Base-by-base conservation (phyloP, 2,113 vertebrate species). In the Oceanites oceanicus region DNA sequence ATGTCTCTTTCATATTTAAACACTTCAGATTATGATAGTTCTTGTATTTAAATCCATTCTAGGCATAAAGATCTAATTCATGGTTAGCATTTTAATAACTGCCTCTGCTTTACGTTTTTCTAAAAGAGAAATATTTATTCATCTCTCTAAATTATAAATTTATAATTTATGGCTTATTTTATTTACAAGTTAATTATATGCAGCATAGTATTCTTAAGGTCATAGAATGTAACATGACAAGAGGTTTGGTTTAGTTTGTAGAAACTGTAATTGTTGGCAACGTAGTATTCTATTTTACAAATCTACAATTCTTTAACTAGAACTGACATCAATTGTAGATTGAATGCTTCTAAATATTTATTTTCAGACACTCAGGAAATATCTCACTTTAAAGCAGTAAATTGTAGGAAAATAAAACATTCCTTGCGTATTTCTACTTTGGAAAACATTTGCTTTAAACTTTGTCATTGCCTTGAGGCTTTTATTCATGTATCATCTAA, bases 1-100 rank as follows among this genome's bases (percentile, higher is more conserved):
- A 58, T 94, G 76, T 77, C 73, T 90, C 85, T 82, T 90, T 94
- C 7, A 2, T 92, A 88, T 86, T 93, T 85, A 68, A 96, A 50
- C 47, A 79, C 50, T 82, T 93, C 55, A 82, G 68, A 78, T 91
- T 70, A 75, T 65, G 65, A 78, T 77, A 75, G 52, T 40, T 92
- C 40, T 65, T 76, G 21, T 75, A 84, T 88, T 96, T 68, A 92
- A 85, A 96, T 25, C 42, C 63, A 36, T 82, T 82, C 40, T 67
- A 11, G 30, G 42, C 29, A 4, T 89, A 65, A 94, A 59, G 61
- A 56, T 73, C 40, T 80, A 88, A 84, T 90, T 95, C 32, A 21
- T n/a, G 61, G 32, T 75, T 84, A 38, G 36, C 52, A 19, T 78
- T 88, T 90, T 91, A 85, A 53, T 94, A 85, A 67, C 38, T 67